phyloP scores from a whole-genome alignment of 2,113 vertebrate genomes.

The Cranoglanis bouderius region DNA sequence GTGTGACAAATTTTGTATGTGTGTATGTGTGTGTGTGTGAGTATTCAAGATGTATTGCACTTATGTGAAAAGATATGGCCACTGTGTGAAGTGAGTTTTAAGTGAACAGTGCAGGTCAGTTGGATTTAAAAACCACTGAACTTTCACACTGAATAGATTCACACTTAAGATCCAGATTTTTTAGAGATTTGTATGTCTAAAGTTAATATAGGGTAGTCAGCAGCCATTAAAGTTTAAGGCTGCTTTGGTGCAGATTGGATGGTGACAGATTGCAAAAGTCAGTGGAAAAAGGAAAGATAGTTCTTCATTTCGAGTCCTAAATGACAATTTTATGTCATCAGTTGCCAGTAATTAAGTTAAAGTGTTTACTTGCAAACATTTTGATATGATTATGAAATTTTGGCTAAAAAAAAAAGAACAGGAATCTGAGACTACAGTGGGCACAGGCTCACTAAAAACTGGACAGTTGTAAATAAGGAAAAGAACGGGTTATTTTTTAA shows the following conservation, averaged over 20 bases:
- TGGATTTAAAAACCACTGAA: neutral
- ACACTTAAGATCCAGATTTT: neutral
- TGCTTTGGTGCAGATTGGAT: neutral
- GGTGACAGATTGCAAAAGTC: neutral
- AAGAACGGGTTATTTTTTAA: neutral
- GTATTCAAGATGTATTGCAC: neutral
- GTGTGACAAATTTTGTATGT: conserved; percentile 42
- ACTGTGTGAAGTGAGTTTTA: neutral
- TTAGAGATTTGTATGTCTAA: neutral
- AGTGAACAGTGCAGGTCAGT: neutral
- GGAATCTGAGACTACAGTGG: neutral
- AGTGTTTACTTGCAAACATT: neutral
- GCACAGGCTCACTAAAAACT: neutral
- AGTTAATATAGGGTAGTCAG: neutral
- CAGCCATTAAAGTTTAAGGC: neutral
- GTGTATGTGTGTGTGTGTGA: conserved; percentile 28
- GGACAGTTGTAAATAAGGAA: neutral
- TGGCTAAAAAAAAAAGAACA: neutral
- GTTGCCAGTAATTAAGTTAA: neutral
- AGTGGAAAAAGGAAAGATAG: neutral
- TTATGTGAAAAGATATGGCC: too few species aligned
- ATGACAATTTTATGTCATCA: neutral
- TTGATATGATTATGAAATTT: neutral
- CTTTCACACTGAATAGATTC: neutral
- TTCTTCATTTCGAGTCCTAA: neutral